Conservation (phyloP, 2,113 vertebrate species). For the Sebastes fasciatus region DNA sequence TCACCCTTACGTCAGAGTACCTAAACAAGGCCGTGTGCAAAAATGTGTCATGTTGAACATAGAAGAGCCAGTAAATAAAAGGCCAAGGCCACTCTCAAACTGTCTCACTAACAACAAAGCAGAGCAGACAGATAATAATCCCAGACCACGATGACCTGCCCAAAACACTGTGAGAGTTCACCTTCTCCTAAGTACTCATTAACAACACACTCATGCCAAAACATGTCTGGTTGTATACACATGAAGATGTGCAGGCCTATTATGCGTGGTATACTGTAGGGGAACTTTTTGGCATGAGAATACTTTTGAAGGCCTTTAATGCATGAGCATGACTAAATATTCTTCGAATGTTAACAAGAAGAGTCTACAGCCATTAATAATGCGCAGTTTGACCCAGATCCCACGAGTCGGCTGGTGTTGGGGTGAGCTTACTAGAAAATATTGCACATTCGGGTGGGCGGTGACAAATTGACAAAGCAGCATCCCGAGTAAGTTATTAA, state of each 20-base stretch:
- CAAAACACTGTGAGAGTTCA: conserved; percentile 20
- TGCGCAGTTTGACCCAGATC: too few relatives aligned
- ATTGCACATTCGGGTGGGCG: too few relatives aligned
- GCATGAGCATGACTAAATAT: neutral
- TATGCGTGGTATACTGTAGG: too few relatives aligned
- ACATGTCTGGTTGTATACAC: conserved; percentile 21
- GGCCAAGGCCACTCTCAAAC: conserved; percentile 14
- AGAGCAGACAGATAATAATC: conserved; percentile 18
- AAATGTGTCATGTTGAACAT: conserved; percentile 4
- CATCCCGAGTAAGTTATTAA: too few relatives aligned
- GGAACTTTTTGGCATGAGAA: neutral
- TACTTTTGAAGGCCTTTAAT: neutral
- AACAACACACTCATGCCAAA: conserved; percentile 6
- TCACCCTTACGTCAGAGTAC: conserved; percentile 6
- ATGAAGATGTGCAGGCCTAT: neutral
- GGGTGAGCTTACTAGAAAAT: too few relatives aligned
- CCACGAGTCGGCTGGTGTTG: too few relatives aligned
- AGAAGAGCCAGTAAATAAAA: neutral
- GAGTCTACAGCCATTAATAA: neutral
- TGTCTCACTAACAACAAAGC: conserved; percentile 19
- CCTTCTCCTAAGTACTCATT: conserved; percentile 41
- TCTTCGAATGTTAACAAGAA: neutral
- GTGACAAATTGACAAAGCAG: too few relatives aligned
- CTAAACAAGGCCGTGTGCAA: neutral
- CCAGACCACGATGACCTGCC: conserved; percentile 7